These are phyloP conservation scores for Oreochromis spilurus DNA, from an alignment of 2,113 vertebrate genomes.

Conservation along the genomic window DNA sequence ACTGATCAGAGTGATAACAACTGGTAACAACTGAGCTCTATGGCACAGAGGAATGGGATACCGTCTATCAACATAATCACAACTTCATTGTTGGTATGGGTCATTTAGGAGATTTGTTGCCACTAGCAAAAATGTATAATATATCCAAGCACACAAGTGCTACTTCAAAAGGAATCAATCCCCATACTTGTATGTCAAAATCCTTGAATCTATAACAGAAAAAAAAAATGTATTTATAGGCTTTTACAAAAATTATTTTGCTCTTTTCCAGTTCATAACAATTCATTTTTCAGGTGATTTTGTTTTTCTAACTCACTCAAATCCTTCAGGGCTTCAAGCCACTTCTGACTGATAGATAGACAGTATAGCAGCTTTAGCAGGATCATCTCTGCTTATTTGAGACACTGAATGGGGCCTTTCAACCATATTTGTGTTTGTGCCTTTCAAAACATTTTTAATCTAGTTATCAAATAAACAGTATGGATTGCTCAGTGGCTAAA, in stretches of 20 bases:
- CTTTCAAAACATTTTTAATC: not conserved
- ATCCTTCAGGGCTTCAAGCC: not conserved
- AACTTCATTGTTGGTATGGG: not conserved
- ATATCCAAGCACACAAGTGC: not conserved
- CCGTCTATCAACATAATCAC: not conserved
- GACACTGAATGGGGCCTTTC: not conserved
- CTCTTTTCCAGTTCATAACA: not conserved
- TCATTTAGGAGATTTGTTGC: not conserved
- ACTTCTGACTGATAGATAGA: not conserved
- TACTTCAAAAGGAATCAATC: not conserved
- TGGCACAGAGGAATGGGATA: not conserved
- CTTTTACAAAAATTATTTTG: not conserved
- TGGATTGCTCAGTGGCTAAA: not conserved
- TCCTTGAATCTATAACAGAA: not conserved
- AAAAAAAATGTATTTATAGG: not conserved
- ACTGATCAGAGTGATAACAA: not conserved
- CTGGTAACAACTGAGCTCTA: not conserved
- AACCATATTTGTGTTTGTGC: not conserved
- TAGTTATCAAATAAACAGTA: not conserved
- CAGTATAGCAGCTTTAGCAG: not conserved
- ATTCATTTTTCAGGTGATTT: not conserved
- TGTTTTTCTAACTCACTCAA: not conserved
- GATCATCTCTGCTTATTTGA: not conserved
- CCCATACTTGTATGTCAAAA: not conserved
- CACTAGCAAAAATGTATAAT: not conserved